Percentiles rank a stretch among this genome's conserved stretches.
These are phyloP conservation scores for Brachystomella parvula DNA, from an alignment of 1,140 invertebrate genomes.

Conservation along the genomic window DNA sequence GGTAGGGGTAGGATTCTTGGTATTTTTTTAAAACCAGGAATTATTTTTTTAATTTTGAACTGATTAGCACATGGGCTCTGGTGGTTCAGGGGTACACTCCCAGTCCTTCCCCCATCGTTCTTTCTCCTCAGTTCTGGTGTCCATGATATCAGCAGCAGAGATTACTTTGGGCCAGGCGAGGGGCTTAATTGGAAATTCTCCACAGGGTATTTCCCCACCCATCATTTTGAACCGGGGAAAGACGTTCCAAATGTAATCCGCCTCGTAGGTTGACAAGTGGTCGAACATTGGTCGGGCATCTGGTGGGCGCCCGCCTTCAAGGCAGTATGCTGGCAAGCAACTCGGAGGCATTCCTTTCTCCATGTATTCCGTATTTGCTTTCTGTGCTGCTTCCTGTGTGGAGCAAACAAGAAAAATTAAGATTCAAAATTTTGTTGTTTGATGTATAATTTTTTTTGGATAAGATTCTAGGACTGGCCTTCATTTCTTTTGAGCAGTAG, in stretches of 20 bases:
- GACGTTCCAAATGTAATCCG: conserved; percentile 30
- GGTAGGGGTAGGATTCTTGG: no score
- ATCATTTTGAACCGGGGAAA: conserved; percentile 22
- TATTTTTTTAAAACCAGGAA: no score
- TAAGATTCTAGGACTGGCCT: conserved; percentile 9
- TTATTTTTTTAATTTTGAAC: not conserved
- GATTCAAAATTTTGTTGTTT: conserved; percentile 1
- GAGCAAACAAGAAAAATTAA: conserved; percentile 13
- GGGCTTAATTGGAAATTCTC: conserved; percentile 16
- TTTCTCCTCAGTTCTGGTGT: conserved; percentile 33
- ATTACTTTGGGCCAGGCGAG: conserved; percentile 24
- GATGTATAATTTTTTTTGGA: no score
- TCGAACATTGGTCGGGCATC: conserved; percentile 34
- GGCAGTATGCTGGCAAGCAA: conserved; percentile 30
- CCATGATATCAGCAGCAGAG: conserved; percentile 22
- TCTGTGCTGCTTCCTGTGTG: conserved; percentile 20
- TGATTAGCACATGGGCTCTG: conserved; percentile 6
- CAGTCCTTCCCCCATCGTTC: conserved; percentile 36
- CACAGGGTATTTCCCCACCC: conserved; percentile 30
- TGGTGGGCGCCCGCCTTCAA: conserved; percentile 28
- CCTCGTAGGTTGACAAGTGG: conserved; percentile 30
- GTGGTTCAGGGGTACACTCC: conserved; percentile 27
- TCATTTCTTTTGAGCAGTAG: conserved; percentile 27
- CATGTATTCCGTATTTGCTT: conserved; percentile 12
- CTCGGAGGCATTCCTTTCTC: conserved; percentile 22